Evolutionary conservation across 2,797 vertebrate species (phyloP).

Genomic region (Paramormyrops hopkinsi): DNA sequence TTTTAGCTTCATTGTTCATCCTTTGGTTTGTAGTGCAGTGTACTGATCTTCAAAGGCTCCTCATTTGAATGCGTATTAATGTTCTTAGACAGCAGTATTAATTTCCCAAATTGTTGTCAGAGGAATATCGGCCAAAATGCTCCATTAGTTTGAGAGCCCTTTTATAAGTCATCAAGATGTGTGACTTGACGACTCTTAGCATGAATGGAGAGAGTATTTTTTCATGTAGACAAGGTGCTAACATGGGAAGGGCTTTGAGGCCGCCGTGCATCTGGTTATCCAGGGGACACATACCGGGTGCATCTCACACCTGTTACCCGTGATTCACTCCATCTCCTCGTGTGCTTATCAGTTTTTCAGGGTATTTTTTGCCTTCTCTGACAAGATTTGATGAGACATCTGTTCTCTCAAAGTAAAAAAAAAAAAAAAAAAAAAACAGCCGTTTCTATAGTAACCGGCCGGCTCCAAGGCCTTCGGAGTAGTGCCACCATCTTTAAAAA

Average conservation of each 20-base stretch:
- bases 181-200: neutral
- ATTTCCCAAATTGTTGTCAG: neutral
- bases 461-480: neutral
- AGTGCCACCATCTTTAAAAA: neutral
- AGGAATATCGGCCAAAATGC: neutral
- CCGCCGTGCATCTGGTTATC: neutral
- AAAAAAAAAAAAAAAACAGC: slow-evolving; percentile 22
- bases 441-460: slow-evolving; percentile 37
- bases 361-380: slow-evolving; percentile 12
- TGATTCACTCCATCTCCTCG: neutral
- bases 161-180: neutral
- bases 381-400: slow-evolving; percentile 38
- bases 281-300: neutral
- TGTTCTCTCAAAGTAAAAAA: slow-evolving; percentile 31
- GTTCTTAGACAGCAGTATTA: neutral
- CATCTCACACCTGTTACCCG: neutral
- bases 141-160: neutral
- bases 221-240: neutral
- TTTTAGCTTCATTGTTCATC: neutral
- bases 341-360: slow-evolving; percentile 16
- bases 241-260: neutral
- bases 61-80: neutral
- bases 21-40: neutral
- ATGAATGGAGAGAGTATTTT: slow-evolving; percentile 2
- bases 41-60: neutral